Conservation (phyloP, 1,140 invertebrate species). For the Sitodiplosis mosellana region DNA sequence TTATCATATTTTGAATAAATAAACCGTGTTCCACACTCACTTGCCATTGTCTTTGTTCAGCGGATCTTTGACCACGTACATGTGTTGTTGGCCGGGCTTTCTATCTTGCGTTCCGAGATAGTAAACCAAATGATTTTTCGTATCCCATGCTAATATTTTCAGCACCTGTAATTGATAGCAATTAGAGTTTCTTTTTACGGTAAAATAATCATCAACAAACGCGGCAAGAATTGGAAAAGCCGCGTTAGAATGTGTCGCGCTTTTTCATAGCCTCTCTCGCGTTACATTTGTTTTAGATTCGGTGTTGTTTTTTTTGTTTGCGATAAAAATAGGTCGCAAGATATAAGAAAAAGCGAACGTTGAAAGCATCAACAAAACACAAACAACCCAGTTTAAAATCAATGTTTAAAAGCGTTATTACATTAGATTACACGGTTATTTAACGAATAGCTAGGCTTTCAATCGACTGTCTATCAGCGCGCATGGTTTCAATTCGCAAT, state of each 20-base stretch:
- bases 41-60: slow-evolving; percentile 48
- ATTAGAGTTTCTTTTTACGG: background rate
- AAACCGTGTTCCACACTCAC: slow-evolving; percentile 9
- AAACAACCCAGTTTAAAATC: no score
- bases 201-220: background rate
- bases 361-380: no score
- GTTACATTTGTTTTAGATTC: background rate
- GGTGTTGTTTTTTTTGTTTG: no score
- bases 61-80: slow-evolving; percentile 59
- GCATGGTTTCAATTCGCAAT: no score
- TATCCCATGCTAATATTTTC: slow-evolving; percentile 72
- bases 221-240: background rate
- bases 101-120: slow-evolving; percentile 63
- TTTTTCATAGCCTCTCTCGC: background rate
- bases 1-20: background rate
- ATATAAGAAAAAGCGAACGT: no score
- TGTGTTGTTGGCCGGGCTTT: slow-evolving; percentile 65
- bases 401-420: no score
- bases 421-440: no score
- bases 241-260: background rate
- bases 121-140: slow-evolving; percentile 61
- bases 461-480: no score
- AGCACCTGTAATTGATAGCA: slow-evolving; percentile 27
- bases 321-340: no score
- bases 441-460: no score